These are phyloP conservation scores for Drosophila nr. fundita DNA, from an alignment of 2,888 invertebrate species.

Conservation along the genomic window DNA sequence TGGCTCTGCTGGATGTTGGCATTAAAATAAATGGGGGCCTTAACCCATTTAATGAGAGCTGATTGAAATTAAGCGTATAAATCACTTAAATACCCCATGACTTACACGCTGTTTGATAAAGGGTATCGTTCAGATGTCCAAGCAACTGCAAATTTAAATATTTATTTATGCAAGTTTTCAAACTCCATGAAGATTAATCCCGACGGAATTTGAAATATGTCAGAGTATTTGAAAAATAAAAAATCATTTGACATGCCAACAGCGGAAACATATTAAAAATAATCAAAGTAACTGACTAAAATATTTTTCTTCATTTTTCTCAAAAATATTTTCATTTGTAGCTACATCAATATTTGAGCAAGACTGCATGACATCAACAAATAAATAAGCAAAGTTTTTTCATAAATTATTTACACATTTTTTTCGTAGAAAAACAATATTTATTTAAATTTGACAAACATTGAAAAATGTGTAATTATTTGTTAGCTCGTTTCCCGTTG, in stretches of 20 bases:
- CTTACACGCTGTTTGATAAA: not conserved
- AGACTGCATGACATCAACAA: not conserved
- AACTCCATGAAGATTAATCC: not conserved
- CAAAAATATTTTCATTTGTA: not conserved
- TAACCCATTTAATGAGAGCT: slow-evolving; percentile 56
- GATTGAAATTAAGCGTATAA: slow-evolving; percentile 52
- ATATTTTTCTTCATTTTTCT: not conserved
- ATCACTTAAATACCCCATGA: slow-evolving; percentile 29
- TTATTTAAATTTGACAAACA: not conserved
- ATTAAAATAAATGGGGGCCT: slow-evolving; percentile 51
- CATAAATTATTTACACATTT: not conserved
- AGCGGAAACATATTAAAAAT: not conserved
- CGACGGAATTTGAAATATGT: not conserved
- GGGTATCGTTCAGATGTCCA: not conserved
- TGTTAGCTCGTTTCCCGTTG: not conserved
- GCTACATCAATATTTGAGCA: not conserved
- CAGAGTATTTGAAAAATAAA: not conserved
- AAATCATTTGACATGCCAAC: not conserved
- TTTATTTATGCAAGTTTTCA: not conserved
- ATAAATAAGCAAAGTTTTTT: not conserved
- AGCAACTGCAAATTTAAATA: not conserved
- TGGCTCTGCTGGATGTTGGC: slow-evolving; percentile 19
- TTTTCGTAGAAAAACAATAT: not conserved
- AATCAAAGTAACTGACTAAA: not conserved
- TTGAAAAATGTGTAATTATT: not conserved